phyloP scores from a whole-genome alignment of 1,140 invertebrate genomes.

The Drosophila azteca region DNA sequence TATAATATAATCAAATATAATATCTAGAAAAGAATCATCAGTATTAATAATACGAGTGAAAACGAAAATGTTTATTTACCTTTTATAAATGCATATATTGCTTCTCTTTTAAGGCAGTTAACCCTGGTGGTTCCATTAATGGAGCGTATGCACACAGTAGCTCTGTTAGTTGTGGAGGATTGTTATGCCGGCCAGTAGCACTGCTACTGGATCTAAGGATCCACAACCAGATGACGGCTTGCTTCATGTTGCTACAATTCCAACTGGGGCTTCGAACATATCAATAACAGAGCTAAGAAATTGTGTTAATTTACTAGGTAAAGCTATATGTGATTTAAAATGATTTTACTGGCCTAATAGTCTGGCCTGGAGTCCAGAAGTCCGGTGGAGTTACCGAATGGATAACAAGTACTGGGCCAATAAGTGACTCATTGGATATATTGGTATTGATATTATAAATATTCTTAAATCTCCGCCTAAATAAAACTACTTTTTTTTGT shows the following conservation, averaged over 20 bases:
- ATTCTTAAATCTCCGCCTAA: not conserved
- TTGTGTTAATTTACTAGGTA: conserved; percentile 95
- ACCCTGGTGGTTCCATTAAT: conserved; percentile 73
- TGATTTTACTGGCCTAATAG: not conserved
- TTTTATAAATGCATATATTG: conserved; percentile 5
- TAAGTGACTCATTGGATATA: conserved; percentile 90
- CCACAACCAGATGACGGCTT: conserved; percentile 90
- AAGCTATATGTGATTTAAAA: conserved; percentile 72
- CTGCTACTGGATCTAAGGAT: conserved; percentile 90
- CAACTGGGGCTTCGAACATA: conserved; percentile 94
- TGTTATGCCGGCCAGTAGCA: conserved; percentile 88
- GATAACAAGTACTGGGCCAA: conserved; percentile 87
- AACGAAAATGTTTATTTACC: conserved; percentile 4
- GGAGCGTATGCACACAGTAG: conserved; percentile 81
- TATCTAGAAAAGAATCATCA: no score
- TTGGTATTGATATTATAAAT: conserved; percentile 85
- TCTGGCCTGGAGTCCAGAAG: conserved; percentile 68
- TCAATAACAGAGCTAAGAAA: conserved; percentile 94
- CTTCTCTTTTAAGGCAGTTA: conserved; percentile 65
- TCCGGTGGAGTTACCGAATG: conserved; percentile 80
- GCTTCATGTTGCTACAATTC: conserved; percentile 93
- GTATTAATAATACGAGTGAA: no score
- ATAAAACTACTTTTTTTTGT: conserved; percentile 8
- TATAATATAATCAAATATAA: no score
- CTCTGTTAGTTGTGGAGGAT: conserved; percentile 74